Evolutionary conservation across 2,888 invertebrate genomes (phyloP).

Genomic region (Blastobasis adustella): DNA sequence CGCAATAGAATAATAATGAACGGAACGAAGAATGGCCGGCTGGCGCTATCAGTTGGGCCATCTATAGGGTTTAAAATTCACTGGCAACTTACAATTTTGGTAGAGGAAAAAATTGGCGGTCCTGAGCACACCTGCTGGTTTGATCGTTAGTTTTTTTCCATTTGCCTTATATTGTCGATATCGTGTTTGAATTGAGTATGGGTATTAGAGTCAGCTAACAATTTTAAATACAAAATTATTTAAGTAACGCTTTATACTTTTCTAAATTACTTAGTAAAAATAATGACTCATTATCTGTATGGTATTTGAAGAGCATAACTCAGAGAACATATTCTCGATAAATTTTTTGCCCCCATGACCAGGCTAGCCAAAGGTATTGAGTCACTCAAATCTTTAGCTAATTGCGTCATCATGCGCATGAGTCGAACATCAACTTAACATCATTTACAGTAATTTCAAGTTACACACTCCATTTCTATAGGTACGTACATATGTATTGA

Average conservation of each 20-base stretch:
- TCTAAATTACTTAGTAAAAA: too few relatives aligned
- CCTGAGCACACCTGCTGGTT: neutral
- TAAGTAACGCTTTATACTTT: too few relatives aligned
- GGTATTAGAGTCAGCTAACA: too few relatives aligned
- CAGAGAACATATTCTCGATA: neutral
- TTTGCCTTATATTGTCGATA: too few relatives aligned
- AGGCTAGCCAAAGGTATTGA: conserved; percentile 31
- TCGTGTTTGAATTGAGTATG: too few relatives aligned
- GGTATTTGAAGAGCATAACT: too few relatives aligned
- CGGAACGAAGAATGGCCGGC: conserved; percentile 23
- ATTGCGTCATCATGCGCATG: conserved; percentile 50
- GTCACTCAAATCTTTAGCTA: conserved; percentile 52
- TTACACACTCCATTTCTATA: too few relatives aligned
- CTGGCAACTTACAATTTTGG: conserved; percentile 1
- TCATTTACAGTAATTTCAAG: neutral
- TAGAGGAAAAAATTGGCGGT: neutral
- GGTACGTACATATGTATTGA: too few relatives aligned
- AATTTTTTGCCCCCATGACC: conserved; percentile 18
- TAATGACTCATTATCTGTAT: too few relatives aligned
- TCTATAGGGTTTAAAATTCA: conserved; percentile 11
- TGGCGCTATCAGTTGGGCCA: conserved; percentile 19
- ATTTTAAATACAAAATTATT: too few relatives aligned
- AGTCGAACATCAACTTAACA: conserved; percentile 17
- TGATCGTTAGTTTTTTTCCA: too few relatives aligned
- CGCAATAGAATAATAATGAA: conserved; percentile 57